Evolutionary conservation across 2,888 invertebrate species (phyloP), one percentile per base, ranked within the genome.

Genomic region (Gnatocerus cornutus): DNA sequence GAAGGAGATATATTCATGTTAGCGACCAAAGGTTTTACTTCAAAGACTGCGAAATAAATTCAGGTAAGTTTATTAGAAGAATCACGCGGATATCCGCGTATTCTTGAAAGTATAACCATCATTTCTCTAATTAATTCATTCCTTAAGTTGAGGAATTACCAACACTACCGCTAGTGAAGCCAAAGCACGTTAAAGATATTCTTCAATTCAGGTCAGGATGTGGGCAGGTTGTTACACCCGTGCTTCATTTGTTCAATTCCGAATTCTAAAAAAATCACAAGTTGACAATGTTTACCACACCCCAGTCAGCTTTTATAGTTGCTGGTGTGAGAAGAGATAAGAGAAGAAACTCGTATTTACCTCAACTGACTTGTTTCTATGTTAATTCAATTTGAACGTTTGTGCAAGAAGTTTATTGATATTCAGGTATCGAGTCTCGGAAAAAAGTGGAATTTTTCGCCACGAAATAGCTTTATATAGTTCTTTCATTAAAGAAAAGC

Each of bases 141-240:
- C 14, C n/a, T 37, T 13, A 12, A 12, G 14, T 3, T 10, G 16
- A 48, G 46, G 21, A 46, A 48, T 8, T 61, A 30, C 48, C n/a
- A 48, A 14, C 10, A 48, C 37, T 27, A 16, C 12, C 10, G 30
- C 29, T 48, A 1, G 9, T 29, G 14, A 53, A n/a, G 41, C 41
- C 13, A 12, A 30, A n/a, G 6, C 41, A 55, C 37, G 37, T 30
- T 14, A 13, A 33, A 48, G 33, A 37, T 16, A 29, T 13, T 48
- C 61, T 33, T 14, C 48, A 37, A 73, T 71, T 68, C 69, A 71
- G 73, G 73, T 73, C 73, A 73, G 63, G 66, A 69, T 73, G 73
- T 48, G 50, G 71, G 64, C 45, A 73, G 73, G 73, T 71, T 73
- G 63, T 69, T 73, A 71, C 64, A 71, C 73, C 50, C 33, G 33